These are phyloP conservation scores for Melipona quadrifasciata DNA, from an alignment of 1,140 invertebrate species.

Conservation along the genomic window DNA sequence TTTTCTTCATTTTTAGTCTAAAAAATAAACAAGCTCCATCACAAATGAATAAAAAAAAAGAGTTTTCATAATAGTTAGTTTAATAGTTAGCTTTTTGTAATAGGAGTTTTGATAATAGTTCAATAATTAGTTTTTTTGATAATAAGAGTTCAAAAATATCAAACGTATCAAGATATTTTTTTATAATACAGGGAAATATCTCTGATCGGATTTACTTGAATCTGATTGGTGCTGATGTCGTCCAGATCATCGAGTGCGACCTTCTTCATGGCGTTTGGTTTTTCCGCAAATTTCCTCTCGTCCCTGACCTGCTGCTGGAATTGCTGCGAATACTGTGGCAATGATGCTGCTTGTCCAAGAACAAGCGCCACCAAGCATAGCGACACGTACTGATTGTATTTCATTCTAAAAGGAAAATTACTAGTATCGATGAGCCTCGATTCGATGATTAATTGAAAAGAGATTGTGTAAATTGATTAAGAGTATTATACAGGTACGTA, in stretches of 20 bases:
- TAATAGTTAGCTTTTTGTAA: too few species aligned
- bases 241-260: conserved; percentile 90
- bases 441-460: not conserved
- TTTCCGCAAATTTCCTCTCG: conserved; percentile 91
- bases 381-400: conserved; percentile 73
- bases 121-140: too few species aligned
- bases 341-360: conserved; percentile 74
- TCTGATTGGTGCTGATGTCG: conserved; percentile 90
- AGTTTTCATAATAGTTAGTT: too few species aligned
- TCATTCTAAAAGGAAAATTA: conserved; percentile 68
- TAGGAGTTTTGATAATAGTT: too few species aligned
- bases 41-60: too few species aligned
- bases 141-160: too few species aligned
- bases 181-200: not conserved
- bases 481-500: too few species aligned
- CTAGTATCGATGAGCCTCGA: not conserved
- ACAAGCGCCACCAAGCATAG: conserved; percentile 76
- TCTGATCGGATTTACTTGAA: conserved; percentile 82
- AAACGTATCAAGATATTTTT: too few species aligned
- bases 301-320: conserved; percentile 78
- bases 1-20: too few species aligned
- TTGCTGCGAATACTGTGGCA: conserved; percentile 75
- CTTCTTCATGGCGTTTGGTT: conserved; percentile 93
- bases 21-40: too few species aligned
- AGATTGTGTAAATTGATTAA: not conserved